Conservation (phyloP, 2,888 invertebrate genomes). For the Pristionchus fissidentatus region DNA sequence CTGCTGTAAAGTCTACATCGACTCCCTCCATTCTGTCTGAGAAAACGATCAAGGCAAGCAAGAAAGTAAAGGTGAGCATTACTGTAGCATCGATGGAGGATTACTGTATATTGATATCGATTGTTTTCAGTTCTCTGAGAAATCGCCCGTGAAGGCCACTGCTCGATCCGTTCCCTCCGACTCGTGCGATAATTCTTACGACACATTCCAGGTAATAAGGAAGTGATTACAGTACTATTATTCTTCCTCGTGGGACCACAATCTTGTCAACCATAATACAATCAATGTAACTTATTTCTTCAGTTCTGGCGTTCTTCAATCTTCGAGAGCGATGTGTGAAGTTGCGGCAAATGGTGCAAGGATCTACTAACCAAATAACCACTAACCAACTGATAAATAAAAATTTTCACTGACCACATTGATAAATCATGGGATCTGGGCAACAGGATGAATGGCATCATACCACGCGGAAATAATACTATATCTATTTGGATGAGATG, state of each 20-base stretch:
- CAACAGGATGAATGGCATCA: too few relatives aligned
- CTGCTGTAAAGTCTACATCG: background rate
- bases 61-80: conserved; percentile 21
- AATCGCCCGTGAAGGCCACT: background rate
- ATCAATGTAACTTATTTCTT: too few relatives aligned
- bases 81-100: background rate
- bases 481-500: too few relatives aligned
- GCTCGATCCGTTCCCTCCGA: conserved; percentile 6
- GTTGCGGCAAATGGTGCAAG: background rate
- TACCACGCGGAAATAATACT: too few relatives aligned
- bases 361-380: too few relatives aligned
- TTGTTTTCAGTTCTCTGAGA: conserved; percentile 11
- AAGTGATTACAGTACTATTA: too few relatives aligned
- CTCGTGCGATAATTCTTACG: conserved; percentile 22
- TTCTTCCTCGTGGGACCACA: too few relatives aligned
- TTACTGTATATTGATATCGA: background rate
- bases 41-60: background rate
- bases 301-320: conserved; percentile 43
- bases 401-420: too few relatives aligned
- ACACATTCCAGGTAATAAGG: conserved; percentile 44
- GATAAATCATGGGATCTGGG: too few relatives aligned
- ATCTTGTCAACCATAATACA: too few relatives aligned
- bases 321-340: conserved; percentile 38
- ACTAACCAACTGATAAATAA: background rate
- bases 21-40: background rate